These are phyloP conservation scores for Octopus bimaculoides DNA, from an alignment of 1,140 invertebrate genomes.

Conservation along the genomic window DNA sequence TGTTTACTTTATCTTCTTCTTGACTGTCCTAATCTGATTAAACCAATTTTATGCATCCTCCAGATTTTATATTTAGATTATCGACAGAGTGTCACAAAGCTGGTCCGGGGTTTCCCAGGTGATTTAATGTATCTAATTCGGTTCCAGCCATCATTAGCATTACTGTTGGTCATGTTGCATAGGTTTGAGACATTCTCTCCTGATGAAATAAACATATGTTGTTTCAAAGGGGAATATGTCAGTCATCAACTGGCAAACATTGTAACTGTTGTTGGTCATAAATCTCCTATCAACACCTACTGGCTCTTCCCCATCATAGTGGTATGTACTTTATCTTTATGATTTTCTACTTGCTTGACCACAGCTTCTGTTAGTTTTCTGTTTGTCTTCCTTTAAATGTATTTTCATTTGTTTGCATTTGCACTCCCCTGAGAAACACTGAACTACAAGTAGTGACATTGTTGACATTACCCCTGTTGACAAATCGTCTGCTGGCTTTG, in stretches of 20 bases:
- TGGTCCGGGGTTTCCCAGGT: constrained; percentile 53
- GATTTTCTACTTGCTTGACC: no score
- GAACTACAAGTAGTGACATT: no score
- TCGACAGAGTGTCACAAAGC: constrained; percentile 39
- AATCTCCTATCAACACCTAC: constrained; percentile 47
- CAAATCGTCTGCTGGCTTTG: no score
- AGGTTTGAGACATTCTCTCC: constrained; percentile 38
- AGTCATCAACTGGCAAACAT: constrained; percentile 36
- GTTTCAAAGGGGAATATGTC: constrained; percentile 52
- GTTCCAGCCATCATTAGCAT: constrained; percentile 47
- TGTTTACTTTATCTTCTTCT: constrained; percentile 40
- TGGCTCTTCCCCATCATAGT: constrained; percentile 57
- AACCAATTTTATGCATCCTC: constrained; percentile 33
- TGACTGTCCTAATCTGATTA: constrained; percentile 40
- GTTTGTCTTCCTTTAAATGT: no score
- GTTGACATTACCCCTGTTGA: no score
- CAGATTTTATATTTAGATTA: constrained; percentile 44
- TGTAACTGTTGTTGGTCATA: constrained; percentile 46
- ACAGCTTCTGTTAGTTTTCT: no score
- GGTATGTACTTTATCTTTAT: constrained; percentile 36
- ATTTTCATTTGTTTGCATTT: no score
- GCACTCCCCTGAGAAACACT: no score
- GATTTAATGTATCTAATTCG: constrained; percentile 45
- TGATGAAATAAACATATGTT: constrained; percentile 30
- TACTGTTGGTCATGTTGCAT: constrained; percentile 43